These are phyloP conservation scores for Halocaridina rubra DNA, from an alignment of 2,888 invertebrate species.

Conservation along the genomic window DNA sequence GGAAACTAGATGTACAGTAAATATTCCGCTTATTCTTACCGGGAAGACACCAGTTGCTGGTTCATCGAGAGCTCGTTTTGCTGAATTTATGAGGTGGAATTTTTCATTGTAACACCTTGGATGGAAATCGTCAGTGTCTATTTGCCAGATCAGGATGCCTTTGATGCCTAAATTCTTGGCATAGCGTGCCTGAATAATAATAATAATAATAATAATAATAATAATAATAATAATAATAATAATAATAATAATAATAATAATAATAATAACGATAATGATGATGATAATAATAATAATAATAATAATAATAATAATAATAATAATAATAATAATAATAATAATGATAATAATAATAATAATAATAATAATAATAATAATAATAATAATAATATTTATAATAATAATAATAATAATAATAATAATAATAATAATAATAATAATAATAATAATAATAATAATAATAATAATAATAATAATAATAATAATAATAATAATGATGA, in stretches of 20 bases:
- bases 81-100: slow-evolving; percentile 26
- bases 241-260: neutral
- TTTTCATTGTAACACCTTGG: slow-evolving; percentile 10
- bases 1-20: no score
- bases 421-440: no score
- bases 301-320: neutral
- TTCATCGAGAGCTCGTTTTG: slow-evolving; percentile 10
- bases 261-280: neutral
- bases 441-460: no score
- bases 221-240: neutral
- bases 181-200: slow-evolving; percentile 37
- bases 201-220: no score
- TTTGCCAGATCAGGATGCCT: slow-evolving; percentile 52
- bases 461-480: no score
- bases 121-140: slow-evolving; percentile 53
- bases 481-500: no score
- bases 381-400: no score
- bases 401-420: no score
- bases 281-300: neutral
- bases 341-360: neutral
- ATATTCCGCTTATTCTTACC: no score
- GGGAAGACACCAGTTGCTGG: neutral
- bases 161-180: slow-evolving; percentile 44
- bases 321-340: neutral
- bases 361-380: no score